Evolutionary conservation across 35 echinoderm and acorn worm genomes (phyloP), one percentile per base, ranked within the genome.

Genomic region (Stichopus chloronotus): DNA sequence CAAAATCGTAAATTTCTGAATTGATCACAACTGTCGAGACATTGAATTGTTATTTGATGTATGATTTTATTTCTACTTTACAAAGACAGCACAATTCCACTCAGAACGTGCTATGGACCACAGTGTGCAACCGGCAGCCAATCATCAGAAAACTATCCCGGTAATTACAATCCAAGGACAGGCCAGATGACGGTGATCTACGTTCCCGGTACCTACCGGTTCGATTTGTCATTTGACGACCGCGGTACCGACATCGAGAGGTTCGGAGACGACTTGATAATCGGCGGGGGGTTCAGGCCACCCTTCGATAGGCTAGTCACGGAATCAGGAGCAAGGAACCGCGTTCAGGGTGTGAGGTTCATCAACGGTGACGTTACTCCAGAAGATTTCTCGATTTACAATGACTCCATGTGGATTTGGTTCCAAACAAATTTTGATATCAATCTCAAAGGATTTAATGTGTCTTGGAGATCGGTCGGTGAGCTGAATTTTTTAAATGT

Each of bases 171-270:
- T 23, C 20, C 7, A 7, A 65, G 87, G 52, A 54, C 14, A 5
- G 2, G 7, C 4, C 17, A 19, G 8, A 89, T 89, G 87, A 89
- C 60, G 10, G 21, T 89, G 8, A 61, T 89, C 20, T 89, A 72
- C 52, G 87, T 89, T 9, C 87, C 87, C 12, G 87, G 87, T 16
- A 43, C 87, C 1, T 53, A 63, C 4, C 3, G 87, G 17, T 89
- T 89, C 52, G 87, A 89, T 63, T 54, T 89, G 1, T 63, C 60
- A 43, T 89, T 89, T 71, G 87, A 89, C n/a, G 52, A 72, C 4
- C 7, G 8, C 16, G 55, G 4, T 7, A 30, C 71, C 19, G 20
- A 22, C n/a, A 63, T 89, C 23, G 87, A 89, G 19, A 19, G 52
- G 7, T 58, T 16, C 21, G 71, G 71, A 63, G 87, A 88, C 20